A percentile compares a stretch with the other conserved stretches of the same genome.
These are phyloP conservation scores for Caenorhabditis latens DNA, from an alignment of 1,140 invertebrate genomes.

Conservation along the genomic window DNA sequence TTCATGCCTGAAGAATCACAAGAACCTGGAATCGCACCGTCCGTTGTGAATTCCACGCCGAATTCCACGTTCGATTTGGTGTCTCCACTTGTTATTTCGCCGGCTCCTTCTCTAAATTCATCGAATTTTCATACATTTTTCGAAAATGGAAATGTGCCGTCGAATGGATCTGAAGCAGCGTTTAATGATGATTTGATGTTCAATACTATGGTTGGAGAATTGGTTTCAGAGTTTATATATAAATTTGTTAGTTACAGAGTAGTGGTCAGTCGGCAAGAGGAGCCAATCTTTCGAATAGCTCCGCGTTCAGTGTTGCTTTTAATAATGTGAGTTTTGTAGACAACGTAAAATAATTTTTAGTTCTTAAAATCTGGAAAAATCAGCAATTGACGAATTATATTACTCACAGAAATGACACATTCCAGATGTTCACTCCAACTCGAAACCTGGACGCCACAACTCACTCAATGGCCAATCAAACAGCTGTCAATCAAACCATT, in stretches of 20 bases:
- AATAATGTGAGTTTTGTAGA: conserved; percentile 17
- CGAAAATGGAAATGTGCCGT: neutral
- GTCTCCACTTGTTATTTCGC: conserved; percentile 1
- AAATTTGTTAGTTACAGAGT: neutral
- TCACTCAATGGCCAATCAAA: neutral
- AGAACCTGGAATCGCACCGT: neutral
- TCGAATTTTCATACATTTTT: conserved; percentile 21
- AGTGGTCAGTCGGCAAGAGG: neutral
- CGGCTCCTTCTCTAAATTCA: neutral
- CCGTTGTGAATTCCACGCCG: neutral
- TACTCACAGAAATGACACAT: too few species aligned
- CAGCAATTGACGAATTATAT: too few species aligned
- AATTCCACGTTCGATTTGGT: conserved; percentile 39
- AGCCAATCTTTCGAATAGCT: conserved; percentile 7
- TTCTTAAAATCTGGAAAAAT: neutral
- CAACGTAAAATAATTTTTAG: neutral
- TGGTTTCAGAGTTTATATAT: neutral
- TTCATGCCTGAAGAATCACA: neutral
- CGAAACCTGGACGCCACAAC: neutral
- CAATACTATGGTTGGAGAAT: neutral
- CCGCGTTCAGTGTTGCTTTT: conserved; percentile 25
- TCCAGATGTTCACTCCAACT: conserved; percentile 18
- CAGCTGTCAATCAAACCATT: neutral
- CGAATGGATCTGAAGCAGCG: neutral
- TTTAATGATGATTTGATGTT: conserved; percentile 36